Percentiles rank a stretch among this genome's conserved stretches.
Evolutionary conservation across 2,113 vertebrate species (phyloP).

Genomic region (Marmota flaviventris): DNA sequence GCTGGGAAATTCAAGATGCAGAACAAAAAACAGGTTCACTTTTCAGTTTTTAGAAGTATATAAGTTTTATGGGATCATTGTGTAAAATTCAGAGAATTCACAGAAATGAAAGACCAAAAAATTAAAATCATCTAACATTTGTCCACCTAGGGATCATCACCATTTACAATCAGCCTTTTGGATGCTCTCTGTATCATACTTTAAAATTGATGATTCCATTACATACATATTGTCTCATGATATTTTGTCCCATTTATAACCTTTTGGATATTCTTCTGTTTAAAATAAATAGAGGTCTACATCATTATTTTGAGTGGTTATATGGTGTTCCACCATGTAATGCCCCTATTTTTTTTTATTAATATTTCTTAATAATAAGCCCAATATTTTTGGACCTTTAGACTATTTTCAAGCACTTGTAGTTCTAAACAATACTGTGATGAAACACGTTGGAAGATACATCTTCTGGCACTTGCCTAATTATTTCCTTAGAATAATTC

Average conservation of each 20-base stretch:
- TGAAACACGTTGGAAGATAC: slow-evolving; percentile 53
- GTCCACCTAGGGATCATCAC: neutral
- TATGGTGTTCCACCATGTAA: neutral
- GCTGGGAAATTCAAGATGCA: neutral
- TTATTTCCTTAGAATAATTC: slow-evolving; percentile 78
- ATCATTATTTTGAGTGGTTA: slow-evolving; percentile 60
- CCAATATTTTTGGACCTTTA: neutral
- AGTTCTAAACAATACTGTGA: slow-evolving; percentile 19
- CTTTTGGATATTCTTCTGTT: neutral
- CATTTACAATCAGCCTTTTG: neutral
- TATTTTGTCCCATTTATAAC: neutral
- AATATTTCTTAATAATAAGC: slow-evolving; percentile 38
- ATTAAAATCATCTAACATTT: slow-evolving; percentile 15
- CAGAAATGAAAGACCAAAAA: slow-evolving; percentile 39
- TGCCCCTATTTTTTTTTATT: slow-evolving; percentile 45
- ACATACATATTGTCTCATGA: neutral
- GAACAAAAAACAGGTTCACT: neutral
- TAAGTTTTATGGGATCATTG: neutral
- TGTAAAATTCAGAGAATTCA: slow-evolving; percentile 27
- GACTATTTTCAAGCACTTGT: slow-evolving; percentile 19
- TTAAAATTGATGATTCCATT: neutral
- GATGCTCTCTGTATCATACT: neutral
- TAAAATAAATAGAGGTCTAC: neutral
- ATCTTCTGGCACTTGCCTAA: slow-evolving; percentile 74
- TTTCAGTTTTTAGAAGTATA: neutral